Evolutionary conservation across 53 echinoderm and acorn worm species (phyloP), one percentile per base, ranked within the genome.

Genomic region (Luidia sarsii): DNA sequence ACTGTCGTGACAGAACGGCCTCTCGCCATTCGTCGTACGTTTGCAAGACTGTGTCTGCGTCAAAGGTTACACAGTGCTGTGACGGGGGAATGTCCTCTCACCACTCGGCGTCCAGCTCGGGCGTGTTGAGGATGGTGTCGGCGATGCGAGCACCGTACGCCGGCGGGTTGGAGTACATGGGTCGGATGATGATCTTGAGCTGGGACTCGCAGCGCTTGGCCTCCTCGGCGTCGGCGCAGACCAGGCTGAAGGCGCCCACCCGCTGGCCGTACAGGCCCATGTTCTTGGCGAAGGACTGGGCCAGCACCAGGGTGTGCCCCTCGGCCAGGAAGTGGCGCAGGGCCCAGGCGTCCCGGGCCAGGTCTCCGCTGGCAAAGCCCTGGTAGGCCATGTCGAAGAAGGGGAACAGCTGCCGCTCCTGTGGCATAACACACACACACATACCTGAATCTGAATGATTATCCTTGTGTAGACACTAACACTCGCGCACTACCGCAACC

Each of bases 331-430:
- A 97, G 45, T 86, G 83, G 8, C 93, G 70, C 22, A 97, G 65
- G 18, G 91, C 85, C 80, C 72, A 80, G 21, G 97, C 93, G 81
- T 97, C 97, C 31, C 34, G 83, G 79, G 89, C 97, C 19, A 85
- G 59, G 65, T 88, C 83, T 7, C 97, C 97, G 29, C 94, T 94
- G 15, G 97, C 97, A 81, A 97, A 97, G 18, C 97, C 97, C 71
- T 97, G 96, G 81, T 97, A 97, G 14, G 97, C 97, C 97, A 97
- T 97, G 89, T 93, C 97, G 80, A 97, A 97, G 91, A 88, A 97
- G 7, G 93, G 90, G 48, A 83, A 93, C 49, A 97, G 54, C 49
- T 93, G 87, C 74, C 82, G 82, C 2, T 80, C 81, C 97, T 96
- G 86, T 25, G 22, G n/a, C n/a, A n/a, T n/a, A n/a, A n/a, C n/a